Evolutionary conservation across 2,113 vertebrate genomes (phyloP).

Genomic region (Orientallactaga bullata): DNA sequence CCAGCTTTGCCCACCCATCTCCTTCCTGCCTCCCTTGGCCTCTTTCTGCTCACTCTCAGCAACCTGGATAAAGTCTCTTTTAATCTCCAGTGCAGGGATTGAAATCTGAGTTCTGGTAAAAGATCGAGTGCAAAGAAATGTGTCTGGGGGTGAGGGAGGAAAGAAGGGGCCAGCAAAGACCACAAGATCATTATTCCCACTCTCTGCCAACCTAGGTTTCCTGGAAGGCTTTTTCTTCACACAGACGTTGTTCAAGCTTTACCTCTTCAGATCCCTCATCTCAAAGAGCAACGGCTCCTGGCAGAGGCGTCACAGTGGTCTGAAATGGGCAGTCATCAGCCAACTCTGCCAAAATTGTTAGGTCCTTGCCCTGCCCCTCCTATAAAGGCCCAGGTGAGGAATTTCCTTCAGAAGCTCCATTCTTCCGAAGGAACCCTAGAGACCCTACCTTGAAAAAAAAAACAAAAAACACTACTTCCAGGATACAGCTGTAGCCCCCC

Average conservation of each 20-base stretch:
- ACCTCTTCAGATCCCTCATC: background rate
- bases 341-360: background rate
- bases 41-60: background rate
- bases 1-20: rapidly evolving
- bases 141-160: background rate
- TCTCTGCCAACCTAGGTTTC: background rate
- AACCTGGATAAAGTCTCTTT: background rate
- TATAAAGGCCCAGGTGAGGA: background rate
- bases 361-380: too few species aligned
- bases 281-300: background rate
- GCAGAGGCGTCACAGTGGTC: background rate
- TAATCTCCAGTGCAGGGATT: background rate
- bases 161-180: background rate
- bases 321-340: background rate
- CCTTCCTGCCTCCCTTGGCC: background rate
- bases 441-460: too few species aligned
- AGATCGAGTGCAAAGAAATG: background rate
- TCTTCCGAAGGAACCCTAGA: background rate
- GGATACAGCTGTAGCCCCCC: too few species aligned
- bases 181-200: background rate
- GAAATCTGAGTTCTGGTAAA: conserved; percentile 13
- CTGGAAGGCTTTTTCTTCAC: background rate
- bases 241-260: background rate
- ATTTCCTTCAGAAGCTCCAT: background rate
- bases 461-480: too few species aligned